Evolutionary conservation across 2,888 invertebrate species (phyloP).

Genomic region (Oscheius sp.): DNA sequence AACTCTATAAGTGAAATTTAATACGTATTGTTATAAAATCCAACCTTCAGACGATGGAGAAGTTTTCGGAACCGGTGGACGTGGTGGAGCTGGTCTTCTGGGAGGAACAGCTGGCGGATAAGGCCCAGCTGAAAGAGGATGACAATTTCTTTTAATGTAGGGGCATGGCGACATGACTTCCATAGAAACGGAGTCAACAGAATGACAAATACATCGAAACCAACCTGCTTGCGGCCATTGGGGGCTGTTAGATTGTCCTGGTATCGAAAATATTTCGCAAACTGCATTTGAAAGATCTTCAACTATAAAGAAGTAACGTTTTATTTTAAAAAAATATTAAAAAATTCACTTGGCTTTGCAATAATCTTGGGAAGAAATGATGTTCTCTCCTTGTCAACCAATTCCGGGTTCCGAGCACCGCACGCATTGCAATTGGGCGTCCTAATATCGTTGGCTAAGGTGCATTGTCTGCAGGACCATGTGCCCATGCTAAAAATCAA

Average conservation of each 20-base stretch:
- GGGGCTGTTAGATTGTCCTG: neutral
- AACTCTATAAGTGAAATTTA: neutral
- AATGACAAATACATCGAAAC: constrained; percentile 3
- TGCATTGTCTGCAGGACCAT: constrained; percentile 54
- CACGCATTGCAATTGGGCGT: constrained; percentile 45
- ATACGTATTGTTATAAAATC: neutral
- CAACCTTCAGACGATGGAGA: neutral
- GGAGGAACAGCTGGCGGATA: constrained; percentile 14
- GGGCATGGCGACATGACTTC: neutral
- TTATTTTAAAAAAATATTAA: neutral
- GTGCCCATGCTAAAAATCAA: constrained; percentile 37
- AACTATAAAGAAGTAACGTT: constrained; percentile 31
- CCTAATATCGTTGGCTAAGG: constrained; percentile 42
- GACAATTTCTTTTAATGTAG: neutral
- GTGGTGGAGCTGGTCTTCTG: constrained; percentile 18
- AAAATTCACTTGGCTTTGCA: constrained; percentile 40
- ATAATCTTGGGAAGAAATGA: constrained; percentile 44
- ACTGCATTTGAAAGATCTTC: constrained; percentile 43
- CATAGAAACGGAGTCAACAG: constrained; percentile 21
- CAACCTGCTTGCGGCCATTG: neutral
- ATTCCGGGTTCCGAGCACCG: constrained; percentile 44
- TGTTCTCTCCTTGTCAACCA: constrained; percentile 25
- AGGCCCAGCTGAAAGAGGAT: neutral
- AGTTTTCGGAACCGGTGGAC: constrained; percentile 15
- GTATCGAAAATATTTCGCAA: constrained; percentile 36